Conservation (phyloP, 2,113 vertebrate species). For the Girardinichthys multiradiatus region DNA sequence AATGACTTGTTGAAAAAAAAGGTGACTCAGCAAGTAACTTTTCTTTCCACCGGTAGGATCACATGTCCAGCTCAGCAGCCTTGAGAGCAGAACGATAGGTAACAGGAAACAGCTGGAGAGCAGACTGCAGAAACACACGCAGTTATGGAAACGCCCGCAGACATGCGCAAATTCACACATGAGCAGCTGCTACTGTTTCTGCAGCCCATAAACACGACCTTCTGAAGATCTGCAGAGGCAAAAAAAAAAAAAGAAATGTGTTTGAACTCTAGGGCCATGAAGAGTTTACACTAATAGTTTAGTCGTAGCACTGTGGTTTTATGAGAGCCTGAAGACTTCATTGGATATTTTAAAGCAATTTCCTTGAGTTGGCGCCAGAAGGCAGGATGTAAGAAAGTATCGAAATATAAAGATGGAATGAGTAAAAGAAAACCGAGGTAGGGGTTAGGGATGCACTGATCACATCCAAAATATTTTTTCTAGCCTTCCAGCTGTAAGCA, state of each 20-base stretch:
- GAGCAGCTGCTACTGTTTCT: conserved; percentile 69
- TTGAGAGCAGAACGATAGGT: conserved; percentile 71
- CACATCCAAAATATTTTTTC: too few relatives aligned
- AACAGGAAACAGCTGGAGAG: conserved; percentile 82
- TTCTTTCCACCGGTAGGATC: conserved; percentile 11
- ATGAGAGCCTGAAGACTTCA: conserved; percentile 29
- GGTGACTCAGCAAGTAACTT: conserved; percentile 58
- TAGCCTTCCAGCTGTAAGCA: too few relatives aligned
- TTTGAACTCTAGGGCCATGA: conserved; percentile 23
- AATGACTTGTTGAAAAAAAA: conserved; percentile 62
- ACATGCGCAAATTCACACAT: conserved; percentile 62
- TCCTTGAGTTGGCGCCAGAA: conserved; percentile 14
- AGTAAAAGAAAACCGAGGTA: not conserved
- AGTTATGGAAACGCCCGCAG: conserved; percentile 56
- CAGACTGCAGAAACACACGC: conserved; percentile 56
- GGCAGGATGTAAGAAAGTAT: not conserved
- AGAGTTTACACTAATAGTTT: conserved; percentile 8
- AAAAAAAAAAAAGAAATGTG: conserved; percentile 25
- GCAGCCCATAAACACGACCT: conserved; percentile 52
- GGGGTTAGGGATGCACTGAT: not conserved
- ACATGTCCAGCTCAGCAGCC: conserved; percentile 51
- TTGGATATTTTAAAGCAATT: conserved; percentile 33
- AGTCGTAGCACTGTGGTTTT: conserved; percentile 7
- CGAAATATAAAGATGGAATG: not conserved
- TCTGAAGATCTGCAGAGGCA: conserved; percentile 36